These are phyloP conservation scores for Coracopsis vasa DNA, from an alignment of 2,113 vertebrate genomes.

Conservation along the genomic window DNA sequence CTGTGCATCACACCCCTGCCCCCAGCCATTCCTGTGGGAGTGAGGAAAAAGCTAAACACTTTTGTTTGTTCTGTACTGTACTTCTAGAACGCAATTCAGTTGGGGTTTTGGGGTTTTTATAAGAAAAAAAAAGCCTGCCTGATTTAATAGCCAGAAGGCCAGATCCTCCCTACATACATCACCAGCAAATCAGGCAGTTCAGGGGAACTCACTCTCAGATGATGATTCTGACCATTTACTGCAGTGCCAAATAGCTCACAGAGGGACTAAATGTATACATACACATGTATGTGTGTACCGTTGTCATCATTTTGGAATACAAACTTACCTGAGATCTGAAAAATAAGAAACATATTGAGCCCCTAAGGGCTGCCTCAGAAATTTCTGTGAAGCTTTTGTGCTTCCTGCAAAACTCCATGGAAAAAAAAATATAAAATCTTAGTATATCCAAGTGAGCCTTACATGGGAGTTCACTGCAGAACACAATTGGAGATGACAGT, in stretches of 20 bases:
- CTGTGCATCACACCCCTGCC: not conserved
- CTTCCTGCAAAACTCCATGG: not conserved
- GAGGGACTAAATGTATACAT: not conserved
- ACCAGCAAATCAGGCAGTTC: not conserved
- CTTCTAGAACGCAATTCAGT: not conserved
- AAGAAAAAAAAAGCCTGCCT: not conserved
- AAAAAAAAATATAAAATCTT: not conserved
- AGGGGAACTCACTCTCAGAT: not conserved
- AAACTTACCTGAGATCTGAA: not conserved
- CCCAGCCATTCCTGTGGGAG: not conserved
- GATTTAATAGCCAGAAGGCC: not conserved
- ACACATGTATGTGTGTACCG: accelerated
- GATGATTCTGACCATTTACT: not conserved
- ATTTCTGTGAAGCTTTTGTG: not conserved
- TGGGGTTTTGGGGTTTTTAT: not conserved
- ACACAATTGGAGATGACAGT: not conserved
- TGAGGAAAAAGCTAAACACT: not conserved
- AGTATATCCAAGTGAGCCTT: not conserved
- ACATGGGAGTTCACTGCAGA: not conserved
- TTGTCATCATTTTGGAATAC: not conserved
- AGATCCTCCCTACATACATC: not conserved
- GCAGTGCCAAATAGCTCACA: not conserved
- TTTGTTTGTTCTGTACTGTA: not conserved
- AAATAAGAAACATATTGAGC: not conserved
- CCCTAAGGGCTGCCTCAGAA: not conserved